phyloP scores from a whole-genome alignment of 2,888 invertebrate species.

The Microctonus aethiopoides region DNA sequence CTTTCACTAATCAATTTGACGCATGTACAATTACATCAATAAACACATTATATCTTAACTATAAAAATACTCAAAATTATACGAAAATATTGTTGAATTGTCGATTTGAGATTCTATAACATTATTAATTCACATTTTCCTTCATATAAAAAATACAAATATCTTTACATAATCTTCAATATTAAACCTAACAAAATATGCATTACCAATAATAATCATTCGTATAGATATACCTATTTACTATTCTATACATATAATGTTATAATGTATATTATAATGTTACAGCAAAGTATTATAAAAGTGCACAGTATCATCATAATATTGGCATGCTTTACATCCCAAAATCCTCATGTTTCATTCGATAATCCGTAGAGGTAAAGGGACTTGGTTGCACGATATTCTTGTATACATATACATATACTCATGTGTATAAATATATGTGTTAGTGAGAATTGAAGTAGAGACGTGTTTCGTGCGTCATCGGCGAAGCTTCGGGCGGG shows the following conservation, averaged over 20 bases:
- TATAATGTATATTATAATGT: too few relatives aligned
- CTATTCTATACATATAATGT: too few relatives aligned
- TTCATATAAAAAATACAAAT: too few relatives aligned
- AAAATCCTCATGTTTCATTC: not conserved
- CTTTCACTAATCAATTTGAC: not conserved
- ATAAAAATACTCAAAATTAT: too few relatives aligned
- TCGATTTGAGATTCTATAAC: too few relatives aligned
- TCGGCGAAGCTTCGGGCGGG: conserved; percentile 29
- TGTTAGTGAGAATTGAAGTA: conserved; percentile 20
- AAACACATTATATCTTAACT: not conserved
- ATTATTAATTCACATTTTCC: too few relatives aligned
- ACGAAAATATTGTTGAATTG: too few relatives aligned
- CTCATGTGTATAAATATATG: not conserved
- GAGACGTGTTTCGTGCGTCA: conserved; percentile 10
- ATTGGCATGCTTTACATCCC: not conserved
- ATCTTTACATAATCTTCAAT: too few relatives aligned
- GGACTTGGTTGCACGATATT: not conserved
- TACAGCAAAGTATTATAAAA: too few relatives aligned
- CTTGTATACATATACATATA: not conserved
- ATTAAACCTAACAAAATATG: too few relatives aligned
- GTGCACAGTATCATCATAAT: not conserved
- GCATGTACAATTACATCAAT: not conserved
- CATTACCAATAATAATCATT: too few relatives aligned
- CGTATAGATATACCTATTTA: too few relatives aligned
- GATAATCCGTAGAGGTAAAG: not conserved